Evolutionary conservation across 2,888 invertebrate species (phyloP).

Genomic region (Odontothrips loti): DNA sequence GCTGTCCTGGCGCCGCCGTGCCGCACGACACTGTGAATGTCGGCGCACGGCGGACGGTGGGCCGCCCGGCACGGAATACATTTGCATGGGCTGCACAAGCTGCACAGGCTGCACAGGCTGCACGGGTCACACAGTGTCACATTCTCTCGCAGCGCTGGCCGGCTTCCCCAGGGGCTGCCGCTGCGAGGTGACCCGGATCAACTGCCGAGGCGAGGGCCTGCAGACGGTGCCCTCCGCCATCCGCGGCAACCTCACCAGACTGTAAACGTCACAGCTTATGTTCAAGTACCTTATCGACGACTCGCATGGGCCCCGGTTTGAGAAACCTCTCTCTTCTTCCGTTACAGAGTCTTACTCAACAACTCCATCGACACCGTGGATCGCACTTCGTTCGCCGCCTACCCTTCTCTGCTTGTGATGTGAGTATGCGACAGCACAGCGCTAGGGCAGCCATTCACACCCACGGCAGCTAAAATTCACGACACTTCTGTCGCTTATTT

Average conservation of each 20-base stretch:
- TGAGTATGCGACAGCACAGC: constrained; percentile 49
- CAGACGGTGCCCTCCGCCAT: neutral
- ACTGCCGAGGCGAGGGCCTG: constrained; percentile 2
- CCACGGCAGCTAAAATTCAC: neutral
- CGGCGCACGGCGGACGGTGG: no score
- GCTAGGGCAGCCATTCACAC: constrained; percentile 44
- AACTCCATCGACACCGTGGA: constrained; percentile 42
- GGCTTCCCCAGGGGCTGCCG: neutral
- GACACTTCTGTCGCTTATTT: neutral
- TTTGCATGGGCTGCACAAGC: no score
- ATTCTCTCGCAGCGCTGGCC: neutral
- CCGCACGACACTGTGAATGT: no score
- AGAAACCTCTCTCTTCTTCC: neutral
- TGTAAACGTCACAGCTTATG: neutral
- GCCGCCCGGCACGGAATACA: no score
- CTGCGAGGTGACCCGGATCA: neutral
- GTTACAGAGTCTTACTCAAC: constrained; percentile 34
- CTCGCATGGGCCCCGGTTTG: no score
- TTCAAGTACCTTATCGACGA: no score
- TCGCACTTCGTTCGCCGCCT: constrained; percentile 39
- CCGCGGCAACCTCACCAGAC: neutral
- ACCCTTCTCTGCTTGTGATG: constrained; percentile 47
- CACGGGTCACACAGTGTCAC: no score
- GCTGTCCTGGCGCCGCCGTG: no score
- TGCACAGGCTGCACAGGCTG: no score